Base-by-base conservation (phyloP, 92 coral and sea anemone genomes). In the Porites cylindrica region DNA sequence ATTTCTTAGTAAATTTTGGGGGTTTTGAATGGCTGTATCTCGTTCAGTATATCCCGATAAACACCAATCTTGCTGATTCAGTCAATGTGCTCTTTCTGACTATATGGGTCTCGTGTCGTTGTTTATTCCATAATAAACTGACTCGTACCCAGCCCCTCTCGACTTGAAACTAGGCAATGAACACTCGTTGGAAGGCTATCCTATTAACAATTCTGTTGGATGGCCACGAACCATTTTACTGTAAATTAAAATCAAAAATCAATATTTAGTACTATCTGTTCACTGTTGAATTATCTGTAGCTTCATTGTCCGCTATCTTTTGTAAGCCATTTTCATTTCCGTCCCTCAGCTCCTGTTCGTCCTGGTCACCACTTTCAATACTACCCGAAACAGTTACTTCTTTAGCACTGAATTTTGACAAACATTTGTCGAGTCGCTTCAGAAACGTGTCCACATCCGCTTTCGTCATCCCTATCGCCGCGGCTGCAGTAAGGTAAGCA, bases 401-500 rank as follows among this genome's bases (percentile, higher is more conserved):
- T 65, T 43, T 87, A 8, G 64, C 68, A 17, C 82, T 59, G 78
- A 91, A 95, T 74, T 93, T 95, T 12, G 90, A 65, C 73, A 97
- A 79, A 68, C 99, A 97, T 62, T 95, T 97, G 72, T 97, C 98
- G 56, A 97, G 95, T 84, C 98, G 85, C 80, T 93, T 92, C 7
- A 97, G 75, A 88, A 97, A 97, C 19, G 96, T 90, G 87, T 97
- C 98, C 56, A 95, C 99, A 70, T 97, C 99, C 50, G 90, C 90
- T 69, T 85, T 86, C 19, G 94, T 95, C 99, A 97, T 97, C 54
- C 99, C 99, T 66, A 97, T 91, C 82, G 98, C 98, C 32, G 97
- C 99, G 9, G 99, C 99, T 78, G 99, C 99, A 29, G 99, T 97
- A 73, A 97, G 65, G 83, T 97, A 97, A 19, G 98, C 96, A 82